Base-by-base conservation (phyloP, 2,888 invertebrate genomes). In the Iphiclides podalirius region DNA sequence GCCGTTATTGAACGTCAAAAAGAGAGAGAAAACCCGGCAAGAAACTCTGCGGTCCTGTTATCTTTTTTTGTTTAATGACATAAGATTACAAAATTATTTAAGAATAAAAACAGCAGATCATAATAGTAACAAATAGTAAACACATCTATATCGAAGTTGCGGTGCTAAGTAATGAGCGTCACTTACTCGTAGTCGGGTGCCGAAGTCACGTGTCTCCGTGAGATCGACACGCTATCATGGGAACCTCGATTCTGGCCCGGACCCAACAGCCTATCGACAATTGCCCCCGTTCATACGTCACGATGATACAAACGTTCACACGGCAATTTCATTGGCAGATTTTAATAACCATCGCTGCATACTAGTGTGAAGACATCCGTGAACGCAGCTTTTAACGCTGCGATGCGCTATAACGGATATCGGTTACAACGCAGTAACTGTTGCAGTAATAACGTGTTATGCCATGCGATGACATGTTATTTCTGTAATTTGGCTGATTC, bases 251-350 rank as follows among this genome's bases (percentile, higher is more conserved):
- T 41, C 52, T 48, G 52, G 49, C 44, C 36, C 47, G 52, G 48
- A 53, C 56, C 57, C 60, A 55, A 54, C 49, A 53, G 23, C 58
- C 70, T 67, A 74, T 77, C 73, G 77, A 73, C 79, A 79, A 78
- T 75, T 72, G 77, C 73, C 79, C 58, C 55, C 60, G 74, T 61
- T 70, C 70, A 71, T 71, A 70, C 71, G 67, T 77, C 81, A 79
- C 79, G 80, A 77, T 75, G 67, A 67, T 63, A 61, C 59, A 59
- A 54, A 63, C 63, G 69, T 84, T 84, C 84, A 80, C 84, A 84
- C 84, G 83, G 72, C 72, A 67, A 67, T 66, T 55, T 56, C 51
- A 52, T 58, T 55, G 50, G 51, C 58, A 54, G 49, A 52, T 57
- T 59, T 60, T 44, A 51, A 47, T 52, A 52, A 61, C 60, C 26